Evolutionary conservation across 2,113 vertebrate species (phyloP), one percentile per base, ranked within the genome.

Genomic region (Canis aureus): DNA sequence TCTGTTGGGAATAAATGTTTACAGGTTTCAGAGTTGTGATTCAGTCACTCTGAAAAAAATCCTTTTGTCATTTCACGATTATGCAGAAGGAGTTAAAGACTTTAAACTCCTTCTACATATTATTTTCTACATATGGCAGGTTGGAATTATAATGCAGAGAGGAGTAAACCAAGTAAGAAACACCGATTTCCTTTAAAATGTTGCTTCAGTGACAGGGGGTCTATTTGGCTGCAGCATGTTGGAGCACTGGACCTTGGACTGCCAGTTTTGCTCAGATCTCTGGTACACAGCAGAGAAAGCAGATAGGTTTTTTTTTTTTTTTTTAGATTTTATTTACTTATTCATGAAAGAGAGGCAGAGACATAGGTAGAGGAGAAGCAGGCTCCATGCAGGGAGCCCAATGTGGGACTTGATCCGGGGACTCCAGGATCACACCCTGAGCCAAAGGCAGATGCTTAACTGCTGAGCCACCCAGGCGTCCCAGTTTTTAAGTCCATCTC

Each of bases 181-280:
- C 35, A 69, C 4, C 3, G 25, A 12, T 53, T 79, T 49, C 66
- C 73, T 19, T 51, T 55, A 49, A 73, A 64, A 25, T 17, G 35
- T 0, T 1, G 27, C n/a, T 49, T 32, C 0, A 0, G 13, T n/a
- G 83, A 3, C 3, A 7, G 11, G 6, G 2, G 9, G 10, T 17
- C n/a, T 78, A 19, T 32, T 7, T 10, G 49, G 59, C 38, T 57
- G n/a, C 6, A 8, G 60, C 2, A 1, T 19, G 51, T 57, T 8
- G 29, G 19, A 27, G 51, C 35, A 2, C 3, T 12, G 51, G 62
- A 17, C 10, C 35, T 49, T 11, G 19, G 73, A 2, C n/a, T 8
- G 10, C 20, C 12, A 35, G 83, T 43, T 66, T 67, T 57, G 60
- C 82, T 79, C 60, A 59, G 83, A 67, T 67, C 51, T 32, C 60